phyloP scores from a whole-genome alignment of 2,888 invertebrate genomes.

The Plebejus anna region DNA sequence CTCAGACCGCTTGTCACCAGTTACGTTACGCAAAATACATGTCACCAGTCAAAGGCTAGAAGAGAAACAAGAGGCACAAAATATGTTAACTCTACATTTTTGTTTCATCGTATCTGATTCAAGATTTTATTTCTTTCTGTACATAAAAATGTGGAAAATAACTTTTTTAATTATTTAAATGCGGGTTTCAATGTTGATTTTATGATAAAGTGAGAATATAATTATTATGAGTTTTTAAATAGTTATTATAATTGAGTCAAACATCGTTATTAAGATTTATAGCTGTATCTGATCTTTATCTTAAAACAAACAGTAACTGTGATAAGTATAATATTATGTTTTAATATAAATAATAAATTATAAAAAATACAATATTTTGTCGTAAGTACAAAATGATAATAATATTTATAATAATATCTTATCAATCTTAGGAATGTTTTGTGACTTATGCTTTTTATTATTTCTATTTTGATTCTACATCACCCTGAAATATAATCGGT shows the following conservation, averaged over 20 bases:
- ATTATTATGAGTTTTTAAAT: constrained; percentile 6
- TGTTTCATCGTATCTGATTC: background rate
- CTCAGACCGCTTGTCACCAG: too few species aligned
- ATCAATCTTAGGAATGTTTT: too few species aligned
- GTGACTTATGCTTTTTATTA: too few species aligned
- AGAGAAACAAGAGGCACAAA: too few species aligned
- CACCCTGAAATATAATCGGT: too few species aligned
- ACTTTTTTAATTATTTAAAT: background rate
- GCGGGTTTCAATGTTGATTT: background rate
- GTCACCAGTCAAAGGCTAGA: too few species aligned
- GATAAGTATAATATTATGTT: background rate
- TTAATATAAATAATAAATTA: background rate
- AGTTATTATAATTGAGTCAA: background rate
- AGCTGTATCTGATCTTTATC: background rate
- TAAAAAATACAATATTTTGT: background rate
- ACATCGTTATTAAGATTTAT: background rate
- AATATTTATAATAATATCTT: too few species aligned
- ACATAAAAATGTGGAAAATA: background rate
- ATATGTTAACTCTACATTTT: too few species aligned
- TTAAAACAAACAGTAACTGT: background rate
- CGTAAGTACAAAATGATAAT: too few species aligned
- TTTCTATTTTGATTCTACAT: too few species aligned
- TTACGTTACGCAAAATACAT: too few species aligned
- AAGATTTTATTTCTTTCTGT: background rate
- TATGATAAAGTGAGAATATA: background rate